Percentiles rank a stretch among this genome's conserved stretches.
Evolutionary conservation across 1,140 invertebrate genomes (phyloP).

Genomic region (Copidosoma floridanum): DNA sequence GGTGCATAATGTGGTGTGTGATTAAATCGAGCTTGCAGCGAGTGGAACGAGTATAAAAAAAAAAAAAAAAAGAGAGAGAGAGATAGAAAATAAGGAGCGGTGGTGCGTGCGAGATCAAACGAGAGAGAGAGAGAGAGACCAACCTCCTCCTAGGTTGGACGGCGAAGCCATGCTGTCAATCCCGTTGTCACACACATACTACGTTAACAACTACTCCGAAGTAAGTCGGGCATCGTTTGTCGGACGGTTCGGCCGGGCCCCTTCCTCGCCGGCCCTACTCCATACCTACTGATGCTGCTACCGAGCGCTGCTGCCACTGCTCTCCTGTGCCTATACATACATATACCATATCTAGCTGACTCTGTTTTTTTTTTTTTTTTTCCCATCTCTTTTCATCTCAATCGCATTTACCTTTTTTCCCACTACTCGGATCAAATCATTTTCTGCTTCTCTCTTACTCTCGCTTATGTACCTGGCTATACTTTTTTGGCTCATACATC

Average conservation of each 20-base stretch:
- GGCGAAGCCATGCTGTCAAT: constrained; percentile 57
- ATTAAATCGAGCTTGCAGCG: neutral
- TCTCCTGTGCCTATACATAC: no score
- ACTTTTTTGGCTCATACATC: no score
- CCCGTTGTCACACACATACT: constrained; percentile 58
- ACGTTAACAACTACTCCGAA: constrained; percentile 57
- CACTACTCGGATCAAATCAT: no score
- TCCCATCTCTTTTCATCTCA: neutral
- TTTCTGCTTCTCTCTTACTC: neutral
- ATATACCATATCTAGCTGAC: neutral
- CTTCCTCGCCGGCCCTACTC: constrained; percentile 34
- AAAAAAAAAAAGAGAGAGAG: no score
- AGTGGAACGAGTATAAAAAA: no score
- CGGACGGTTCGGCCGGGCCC: constrained; percentile 52
- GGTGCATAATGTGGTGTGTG: neutral
- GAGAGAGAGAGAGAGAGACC: constrained; percentile 36
- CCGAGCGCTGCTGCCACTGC: neutral
- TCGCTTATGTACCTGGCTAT: neutral
- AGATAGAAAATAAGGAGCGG: neutral
- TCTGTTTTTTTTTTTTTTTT: neutral
- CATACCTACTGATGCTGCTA: neutral
- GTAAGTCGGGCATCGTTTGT: constrained; percentile 56
- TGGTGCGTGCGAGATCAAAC: neutral
- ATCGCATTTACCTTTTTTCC: neutral
- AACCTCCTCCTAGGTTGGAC: constrained; percentile 56